A percentile compares a stretch with the other conserved stretches of the same genome.
Conservation (phyloP, 2,888 invertebrate species). For the Acanthoscelides obtectus region DNA sequence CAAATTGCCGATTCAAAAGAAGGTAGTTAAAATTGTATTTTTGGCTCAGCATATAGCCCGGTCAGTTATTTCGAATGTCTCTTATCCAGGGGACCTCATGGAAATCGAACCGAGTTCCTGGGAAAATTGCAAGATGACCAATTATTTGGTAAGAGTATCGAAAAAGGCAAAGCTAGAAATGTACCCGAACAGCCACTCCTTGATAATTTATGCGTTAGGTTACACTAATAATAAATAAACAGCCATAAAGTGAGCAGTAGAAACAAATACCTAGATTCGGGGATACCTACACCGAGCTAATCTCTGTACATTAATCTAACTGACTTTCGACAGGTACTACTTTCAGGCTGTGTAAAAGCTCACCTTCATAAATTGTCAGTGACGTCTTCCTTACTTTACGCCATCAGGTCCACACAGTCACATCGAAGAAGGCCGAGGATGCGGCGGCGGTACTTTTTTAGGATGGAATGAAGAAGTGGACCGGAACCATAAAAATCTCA, state of each 20-base stretch:
- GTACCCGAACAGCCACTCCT: not conserved
- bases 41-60: too few relatives aligned
- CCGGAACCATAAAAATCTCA: conserved; percentile 21
- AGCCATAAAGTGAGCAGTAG: not conserved
- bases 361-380: conserved; percentile 16
- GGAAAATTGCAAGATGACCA: too few relatives aligned
- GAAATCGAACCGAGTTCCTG: too few relatives aligned
- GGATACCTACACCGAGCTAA: not conserved
- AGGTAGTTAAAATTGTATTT: too few relatives aligned
- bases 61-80: too few relatives aligned
- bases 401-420: not conserved
- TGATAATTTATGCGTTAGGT: not conserved
- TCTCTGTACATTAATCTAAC: not conserved
- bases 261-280: not conserved
- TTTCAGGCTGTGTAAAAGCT: conserved; percentile 9
- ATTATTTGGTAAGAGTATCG: too few relatives aligned
- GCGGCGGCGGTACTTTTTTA: not conserved
- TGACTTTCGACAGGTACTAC: not conserved
- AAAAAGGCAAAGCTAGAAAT: too few relatives aligned
- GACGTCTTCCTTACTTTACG: conserved; percentile 16
- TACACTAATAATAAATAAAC: not conserved
- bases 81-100: too few relatives aligned
- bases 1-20: too few relatives aligned
- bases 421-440: not conserved
- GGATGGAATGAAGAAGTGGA: conserved; percentile 6